Base-by-base conservation (phyloP, 2,113 vertebrate species). In the Lepus europaeus region DNA sequence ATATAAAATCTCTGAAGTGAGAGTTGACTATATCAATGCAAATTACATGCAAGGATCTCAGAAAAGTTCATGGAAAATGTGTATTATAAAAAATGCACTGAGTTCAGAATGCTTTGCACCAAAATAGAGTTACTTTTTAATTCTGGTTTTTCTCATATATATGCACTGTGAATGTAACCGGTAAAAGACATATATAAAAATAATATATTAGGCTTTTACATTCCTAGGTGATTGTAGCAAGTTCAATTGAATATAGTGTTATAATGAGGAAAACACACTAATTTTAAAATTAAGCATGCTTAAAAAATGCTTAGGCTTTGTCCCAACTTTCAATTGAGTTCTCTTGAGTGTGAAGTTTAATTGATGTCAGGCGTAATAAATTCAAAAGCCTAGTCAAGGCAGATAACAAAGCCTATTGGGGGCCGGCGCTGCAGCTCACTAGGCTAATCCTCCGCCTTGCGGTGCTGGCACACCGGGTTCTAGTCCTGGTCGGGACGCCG, bases 231-330 rank as follows among this genome's bases (percentile, higher is more conserved):
- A n/a, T 83, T 69, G 66, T 90, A 79, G 51, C 77, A 83, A 80
- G 12, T 87, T 90, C 14, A 87, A 49, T 29, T 87, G n/a, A 87
- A 16, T 53, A 64, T 64, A 91, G 22, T 95, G 9, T 81, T 87
- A 73, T 9, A 81, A 10, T 74, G 19, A 94, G 13, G 45, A 87
- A 78, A 84, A 14, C 31, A 61, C 17, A 51, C 68, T 81, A 36
- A 78, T 81, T 95, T 88, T 78, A 36, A 93, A 96, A 27, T 82
- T 84, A 84, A 13, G 6, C 56, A 59, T 89, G 76, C 25, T 76
- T 86, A 76, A 91, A 91, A 89, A 69, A 45, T 45, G 45, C 45
- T 93, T 63, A 36, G 64, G 2, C 74, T 87, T 88, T 88, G 3
- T 80, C 53, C 51, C 33, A 85, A 88, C 8, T 90, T 95, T 73